Evolutionary conservation across 1,140 invertebrate species (phyloP).

Genomic region (Cyrtorhinus lividipennis): DNA sequence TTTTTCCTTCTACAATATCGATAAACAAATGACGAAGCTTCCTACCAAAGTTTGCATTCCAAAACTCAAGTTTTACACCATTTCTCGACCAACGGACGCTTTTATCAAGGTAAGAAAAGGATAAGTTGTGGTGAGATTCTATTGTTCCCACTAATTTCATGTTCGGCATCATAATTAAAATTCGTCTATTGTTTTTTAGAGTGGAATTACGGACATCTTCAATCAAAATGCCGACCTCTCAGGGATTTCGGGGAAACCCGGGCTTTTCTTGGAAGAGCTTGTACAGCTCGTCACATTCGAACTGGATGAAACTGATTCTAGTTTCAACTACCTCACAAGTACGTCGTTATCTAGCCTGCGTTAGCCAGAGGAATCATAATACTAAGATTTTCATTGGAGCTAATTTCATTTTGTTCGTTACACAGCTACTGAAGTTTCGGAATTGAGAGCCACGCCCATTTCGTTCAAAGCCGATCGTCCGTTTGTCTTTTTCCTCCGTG

Average conservation of each 20-base stretch:
- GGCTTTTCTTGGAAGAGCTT: conserved; percentile 41
- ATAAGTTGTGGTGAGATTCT: no score
- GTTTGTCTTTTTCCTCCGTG: conserved; percentile 50
- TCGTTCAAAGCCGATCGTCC: conserved; percentile 44
- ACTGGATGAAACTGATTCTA: conserved; percentile 33
- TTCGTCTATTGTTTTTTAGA: no score
- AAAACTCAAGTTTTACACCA: conserved; percentile 18
- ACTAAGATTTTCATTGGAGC: no score
- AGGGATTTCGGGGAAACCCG: conserved; percentile 36
- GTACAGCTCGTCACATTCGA: conserved; percentile 43
- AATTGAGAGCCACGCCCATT: neutral
- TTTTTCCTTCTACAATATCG: conserved; percentile 3
- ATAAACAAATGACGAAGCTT: neutral
- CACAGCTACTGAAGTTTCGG: conserved; percentile 16
- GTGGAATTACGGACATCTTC: conserved; percentile 41
- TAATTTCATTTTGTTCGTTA: conserved; percentile 14
- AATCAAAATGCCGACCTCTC: conserved; percentile 36
- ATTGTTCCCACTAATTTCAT: no score
- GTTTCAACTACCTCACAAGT: conserved; percentile 28
- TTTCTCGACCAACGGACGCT: conserved; percentile 14
- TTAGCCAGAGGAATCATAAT: no score
- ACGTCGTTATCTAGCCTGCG: no score
- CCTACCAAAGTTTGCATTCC: conserved; percentile 14
- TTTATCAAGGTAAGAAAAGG: conserved; percentile 13
- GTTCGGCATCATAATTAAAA: no score